phyloP scores from a whole-genome alignment of 2,113 vertebrate species.

The Sylvia atricapilla region DNA sequence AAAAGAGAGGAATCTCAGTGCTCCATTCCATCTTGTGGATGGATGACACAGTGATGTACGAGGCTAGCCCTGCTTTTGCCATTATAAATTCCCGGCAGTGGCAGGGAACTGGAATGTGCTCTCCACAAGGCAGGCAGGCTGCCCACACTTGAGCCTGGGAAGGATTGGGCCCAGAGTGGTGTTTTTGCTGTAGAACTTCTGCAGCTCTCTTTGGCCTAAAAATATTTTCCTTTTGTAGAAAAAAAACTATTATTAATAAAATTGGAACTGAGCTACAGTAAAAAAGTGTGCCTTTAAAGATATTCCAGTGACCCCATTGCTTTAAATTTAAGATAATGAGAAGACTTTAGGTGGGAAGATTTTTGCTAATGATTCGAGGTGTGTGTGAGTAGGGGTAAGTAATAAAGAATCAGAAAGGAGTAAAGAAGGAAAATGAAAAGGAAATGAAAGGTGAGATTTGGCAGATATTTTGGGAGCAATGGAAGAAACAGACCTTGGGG shows the following conservation, averaged over 20 bases:
- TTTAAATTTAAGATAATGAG: neutral
- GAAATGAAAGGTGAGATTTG: slow-evolving; percentile 15
- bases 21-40: neutral
- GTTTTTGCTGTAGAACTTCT: neutral
- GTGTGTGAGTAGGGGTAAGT: neutral
- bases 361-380: neutral
- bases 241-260: neutral
- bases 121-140: neutral
- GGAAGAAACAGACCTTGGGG: neutral
- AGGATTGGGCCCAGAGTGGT: neutral
- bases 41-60: slow-evolving; percentile 7
- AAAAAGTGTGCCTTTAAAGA: neutral
- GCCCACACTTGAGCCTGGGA: neutral
- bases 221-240: neutral
- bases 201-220: neutral
- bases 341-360: neutral
- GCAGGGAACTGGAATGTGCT: neutral
- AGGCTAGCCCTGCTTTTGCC: slow-evolving; percentile 31
- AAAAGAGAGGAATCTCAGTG: rapidly evolving
- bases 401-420: neutral
- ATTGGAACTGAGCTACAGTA: neutral
- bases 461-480: neutral
- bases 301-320: neutral
- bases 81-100: neutral
- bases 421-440: neutral